Conservation (phyloP, 2,113 vertebrate species). For the Sylvilagus bachmani region DNA sequence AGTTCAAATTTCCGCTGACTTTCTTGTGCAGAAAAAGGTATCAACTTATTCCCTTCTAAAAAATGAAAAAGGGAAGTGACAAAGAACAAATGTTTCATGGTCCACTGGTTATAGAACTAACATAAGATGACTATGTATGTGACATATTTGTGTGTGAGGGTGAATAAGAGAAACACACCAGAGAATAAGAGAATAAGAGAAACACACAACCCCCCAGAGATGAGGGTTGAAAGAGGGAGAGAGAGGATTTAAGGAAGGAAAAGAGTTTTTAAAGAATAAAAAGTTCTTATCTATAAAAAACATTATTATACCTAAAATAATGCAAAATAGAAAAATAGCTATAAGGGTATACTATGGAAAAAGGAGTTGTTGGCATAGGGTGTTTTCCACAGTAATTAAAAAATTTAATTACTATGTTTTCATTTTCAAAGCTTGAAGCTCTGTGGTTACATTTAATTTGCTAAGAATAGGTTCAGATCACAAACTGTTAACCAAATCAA, state of each 20-base stretch:
- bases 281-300: slow-evolving; percentile 28
- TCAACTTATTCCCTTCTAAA: slow-evolving; percentile 54
- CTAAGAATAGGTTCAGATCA: background rate
- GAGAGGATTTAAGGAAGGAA: background rate
- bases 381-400: background rate
- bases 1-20: slow-evolving; percentile 69
- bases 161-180: background rate
- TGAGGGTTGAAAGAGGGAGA: background rate
- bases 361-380: background rate
- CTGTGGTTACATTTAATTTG: background rate
- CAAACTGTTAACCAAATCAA: background rate
- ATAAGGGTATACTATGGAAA: background rate
- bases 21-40: slow-evolving; percentile 46
- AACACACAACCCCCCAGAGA: too few relatives aligned
- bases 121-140: background rate
- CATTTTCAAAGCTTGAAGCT: slow-evolving; percentile 10
- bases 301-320: slow-evolving; percentile 28
- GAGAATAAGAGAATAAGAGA: background rate
- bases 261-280: background rate
- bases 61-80: slow-evolving; percentile 63
- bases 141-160: background rate
- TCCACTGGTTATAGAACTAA: slow-evolving; percentile 3
- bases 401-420: background rate
- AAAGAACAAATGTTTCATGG: slow-evolving; percentile 41
- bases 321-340: background rate